A percentile compares a stretch with the other conserved stretches of the same genome.
These are phyloP conservation scores for Heliconius congener DNA, from an alignment of 1,140 invertebrate genomes.

Conservation along the genomic window DNA sequence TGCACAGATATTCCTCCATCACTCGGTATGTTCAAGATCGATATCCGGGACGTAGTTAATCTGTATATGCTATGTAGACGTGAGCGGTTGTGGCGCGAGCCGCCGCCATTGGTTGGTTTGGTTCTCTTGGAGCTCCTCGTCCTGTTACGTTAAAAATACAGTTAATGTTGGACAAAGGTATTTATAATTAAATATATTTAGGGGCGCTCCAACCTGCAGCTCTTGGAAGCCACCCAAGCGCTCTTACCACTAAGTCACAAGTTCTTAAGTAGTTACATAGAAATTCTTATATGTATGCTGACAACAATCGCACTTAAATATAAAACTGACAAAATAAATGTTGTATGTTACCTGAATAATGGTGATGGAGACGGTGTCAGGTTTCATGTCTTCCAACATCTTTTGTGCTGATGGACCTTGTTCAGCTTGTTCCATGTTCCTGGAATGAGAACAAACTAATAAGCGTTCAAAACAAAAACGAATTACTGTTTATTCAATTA, in stretches of 20 bases:
- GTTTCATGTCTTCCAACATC: slow-evolving; percentile 64
- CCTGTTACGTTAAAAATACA: slow-evolving; percentile 39
- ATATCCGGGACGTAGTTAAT: slow-evolving; percentile 7
- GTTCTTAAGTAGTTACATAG: too few relatives aligned
- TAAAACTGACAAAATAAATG: slow-evolving; percentile 6
- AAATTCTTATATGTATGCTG: too few relatives aligned
- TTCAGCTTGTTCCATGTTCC: slow-evolving; percentile 56
- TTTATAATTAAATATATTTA: too few relatives aligned
- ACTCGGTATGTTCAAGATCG: not conserved
- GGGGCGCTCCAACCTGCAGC: too few relatives aligned
- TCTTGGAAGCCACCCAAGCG: too few relatives aligned
- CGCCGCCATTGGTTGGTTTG: slow-evolving; percentile 61
- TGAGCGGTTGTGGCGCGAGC: slow-evolving; percentile 61
- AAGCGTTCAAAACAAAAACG: not conserved
- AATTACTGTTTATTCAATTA: too few relatives aligned
- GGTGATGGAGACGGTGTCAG: slow-evolving; percentile 74
- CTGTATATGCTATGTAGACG: slow-evolving; percentile 57
- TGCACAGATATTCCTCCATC: not conserved
- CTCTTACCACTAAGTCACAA: too few relatives aligned
- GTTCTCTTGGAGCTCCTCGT: slow-evolving; percentile 56
- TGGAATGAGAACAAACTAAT: slow-evolving; percentile 40
- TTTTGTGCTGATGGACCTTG: slow-evolving; percentile 46
- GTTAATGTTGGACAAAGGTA: too few relatives aligned
- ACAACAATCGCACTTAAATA: too few relatives aligned
- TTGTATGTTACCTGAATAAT: slow-evolving; percentile 64